Base-by-base conservation (phyloP, 2,113 vertebrate species). In the Nycticebus coucang region DNA sequence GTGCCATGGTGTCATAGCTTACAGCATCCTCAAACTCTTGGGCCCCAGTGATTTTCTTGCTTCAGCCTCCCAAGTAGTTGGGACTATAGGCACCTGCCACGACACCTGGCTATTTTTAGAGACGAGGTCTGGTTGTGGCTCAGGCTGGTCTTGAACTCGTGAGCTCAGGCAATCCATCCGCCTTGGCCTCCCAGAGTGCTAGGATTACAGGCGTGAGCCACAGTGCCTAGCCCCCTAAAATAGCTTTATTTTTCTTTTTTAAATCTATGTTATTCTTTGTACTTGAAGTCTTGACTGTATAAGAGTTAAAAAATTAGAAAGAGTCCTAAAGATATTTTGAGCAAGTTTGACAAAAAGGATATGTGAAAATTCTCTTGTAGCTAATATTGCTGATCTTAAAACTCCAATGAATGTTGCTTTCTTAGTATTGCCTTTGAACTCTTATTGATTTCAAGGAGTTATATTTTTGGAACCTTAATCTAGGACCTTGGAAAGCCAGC, bases 271-370 rank as follows among this genome's bases (percentile, higher is more conserved):
- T 86, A 30, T 79, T 26, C 24, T 93, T 93, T 95, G 33, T 95
- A 94, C 35, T 93, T 80, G 17, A 79, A 75, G 33, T 87, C 12
- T 37, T 95, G 26, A 53, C 45, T 71, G 0, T 88, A 50, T 88
- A 50, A 81, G 75, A 30, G 78, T 64, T 91, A 35, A 93, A 87
- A 95, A 93, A 81, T 89, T 62, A 86, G 50, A 85, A 95, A 83
- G 45, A 87, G 7, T 45, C 4, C 26, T 88, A 64, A 81, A 87
- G 33, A 71, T 87, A 87, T 22, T 75, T 95, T 91, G 33, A 85
- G 50, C 14, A 85, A 35, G 17, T 69, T 82, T 93, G 57, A 77
- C 21, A 92, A 77, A 30, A 64, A 81, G 10, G 11, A 2, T 80
- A 22, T 50, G 13, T 90, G 24, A 37, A 84, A 78, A 75, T 90